Evolutionary conservation across 2,888 invertebrate species (phyloP), one percentile per base, ranked within the genome.

Genomic region (Formica aserva): DNA sequence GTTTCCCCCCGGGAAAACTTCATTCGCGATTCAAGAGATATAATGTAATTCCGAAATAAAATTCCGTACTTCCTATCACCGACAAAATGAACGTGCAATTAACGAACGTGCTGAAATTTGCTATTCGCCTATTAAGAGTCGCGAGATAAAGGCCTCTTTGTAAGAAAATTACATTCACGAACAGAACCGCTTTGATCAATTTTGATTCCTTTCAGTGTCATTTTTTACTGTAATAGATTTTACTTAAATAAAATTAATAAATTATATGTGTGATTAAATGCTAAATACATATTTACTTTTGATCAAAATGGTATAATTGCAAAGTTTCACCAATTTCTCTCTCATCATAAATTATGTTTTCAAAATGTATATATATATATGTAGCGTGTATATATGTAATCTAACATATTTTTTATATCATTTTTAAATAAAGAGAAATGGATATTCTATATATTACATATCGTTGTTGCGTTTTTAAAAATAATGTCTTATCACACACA

Each of bases 21-120:
- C 18, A 35, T 4, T 35, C 57, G 8, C 22, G 22, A 78, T 71
- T 71, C 32, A 45, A 69, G 48, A 48, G 11, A 62, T 71, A 71
- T 80, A 78, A 78, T 18, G 22, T 60, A 72, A 74, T 72, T 72
- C 5, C 26, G 18, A 18, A 35, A 80, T 80, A 62, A 80, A 72
- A 72, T 78, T 45, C n/a, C 4, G 13, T 72, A 60, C 6, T 78
- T 18, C 13, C n/a, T 48, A 29, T 66, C 18, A 0, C 11, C 45
- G 29, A 4, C 45, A 48, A 80, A 72, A 74, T 80, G 5, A 52
- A n/a, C 13, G 35, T 13, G 3, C 13, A 80, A 80, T 72, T 80
- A 72, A 45, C 45, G 29, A 69, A 60, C 57, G 4, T 35, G 5
- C n/a, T 8, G 26, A 80, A 32, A 60, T 72, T 72, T 71, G 32